These are phyloP conservation scores for Anarrhichthys ocellatus DNA, from an alignment of 2,113 vertebrate species.

Conservation along the genomic window DNA sequence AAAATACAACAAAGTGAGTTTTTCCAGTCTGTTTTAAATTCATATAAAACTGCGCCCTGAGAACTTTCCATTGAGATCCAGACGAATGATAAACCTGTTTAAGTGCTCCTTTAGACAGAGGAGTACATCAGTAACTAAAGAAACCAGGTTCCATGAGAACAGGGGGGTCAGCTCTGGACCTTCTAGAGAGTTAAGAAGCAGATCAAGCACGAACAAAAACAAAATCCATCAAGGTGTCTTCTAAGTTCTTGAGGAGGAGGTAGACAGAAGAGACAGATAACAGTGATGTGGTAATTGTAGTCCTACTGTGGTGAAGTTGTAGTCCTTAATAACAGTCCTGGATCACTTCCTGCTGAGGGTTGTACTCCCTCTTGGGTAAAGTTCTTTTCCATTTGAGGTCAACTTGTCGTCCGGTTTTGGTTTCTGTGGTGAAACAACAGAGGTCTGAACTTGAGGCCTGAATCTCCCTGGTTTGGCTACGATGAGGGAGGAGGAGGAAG, in stretches of 20 bases:
- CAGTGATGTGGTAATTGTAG: slow-evolving; percentile 76
- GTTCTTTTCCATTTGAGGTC: slow-evolving; percentile 40
- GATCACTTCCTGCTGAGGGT: slow-evolving; percentile 65
- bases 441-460: slow-evolving; percentile 40
- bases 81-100: slow-evolving; percentile 13
- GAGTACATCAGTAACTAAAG: background rate
- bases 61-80: slow-evolving; percentile 54
- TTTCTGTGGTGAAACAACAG: slow-evolving; percentile 12
- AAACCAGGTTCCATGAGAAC: slow-evolving; percentile 22
- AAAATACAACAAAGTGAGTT: slow-evolving; percentile 46
- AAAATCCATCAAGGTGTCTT: slow-evolving; percentile 52
- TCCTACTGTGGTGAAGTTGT: slow-evolving; percentile 58
- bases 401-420: slow-evolving; percentile 48
- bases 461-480: slow-evolving; percentile 50
- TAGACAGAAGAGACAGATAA: slow-evolving; percentile 77
- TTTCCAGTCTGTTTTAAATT: slow-evolving; percentile 23
- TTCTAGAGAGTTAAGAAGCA: slow-evolving; percentile 58
- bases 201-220: slow-evolving; percentile 23
- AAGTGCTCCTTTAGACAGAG: background rate
- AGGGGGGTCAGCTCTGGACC: slow-evolving; percentile 33
- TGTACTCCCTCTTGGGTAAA: slow-evolving; percentile 27
- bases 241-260: slow-evolving; percentile 70
- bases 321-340: slow-evolving; percentile 67
- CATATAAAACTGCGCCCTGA: slow-evolving; percentile 65
- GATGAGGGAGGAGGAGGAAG: slow-evolving; percentile 32